Conservation (phyloP, 1,140 invertebrate species). For the Acyrthosiphon pisum region DNA sequence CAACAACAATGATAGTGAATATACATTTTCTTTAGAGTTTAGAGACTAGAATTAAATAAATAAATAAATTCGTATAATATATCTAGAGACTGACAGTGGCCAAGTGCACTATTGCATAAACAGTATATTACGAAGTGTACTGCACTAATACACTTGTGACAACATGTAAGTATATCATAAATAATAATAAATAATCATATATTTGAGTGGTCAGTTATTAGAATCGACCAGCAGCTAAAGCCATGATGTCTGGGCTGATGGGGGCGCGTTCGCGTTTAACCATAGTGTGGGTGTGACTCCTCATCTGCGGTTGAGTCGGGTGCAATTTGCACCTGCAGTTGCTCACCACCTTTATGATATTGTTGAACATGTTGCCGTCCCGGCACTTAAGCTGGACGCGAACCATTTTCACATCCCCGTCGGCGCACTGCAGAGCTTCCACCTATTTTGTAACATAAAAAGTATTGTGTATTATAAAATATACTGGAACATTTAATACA, state of each 20-base stretch:
- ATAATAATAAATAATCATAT: neutral
- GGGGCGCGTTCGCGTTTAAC: too few relatives aligned
- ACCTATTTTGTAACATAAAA: slow-evolving; percentile 26
- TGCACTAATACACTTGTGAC: neutral
- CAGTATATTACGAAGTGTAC: neutral
- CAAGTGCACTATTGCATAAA: neutral
- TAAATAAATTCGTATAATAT: neutral
- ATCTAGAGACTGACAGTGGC: neutral
- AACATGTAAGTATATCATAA: neutral
- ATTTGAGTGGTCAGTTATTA: neutral
- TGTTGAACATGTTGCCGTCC: slow-evolving; percentile 44
- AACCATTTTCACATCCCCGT: slow-evolving; percentile 39
- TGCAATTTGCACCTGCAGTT: slow-evolving; percentile 50
- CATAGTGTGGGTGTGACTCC: neutral
- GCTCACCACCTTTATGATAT: slow-evolving; percentile 48
- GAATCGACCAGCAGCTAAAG: neutral
- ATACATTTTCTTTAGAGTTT: neutral
- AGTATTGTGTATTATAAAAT: neutral
- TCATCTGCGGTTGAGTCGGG: slow-evolving; percentile 45
- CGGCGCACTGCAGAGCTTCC: slow-evolving; percentile 46
- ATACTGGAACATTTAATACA: too few relatives aligned
- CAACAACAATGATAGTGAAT: neutral
- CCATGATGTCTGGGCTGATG: neutral
- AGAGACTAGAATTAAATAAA: neutral
- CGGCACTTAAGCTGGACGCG: slow-evolving; percentile 47